phyloP scores from a whole-genome alignment of 2,888 invertebrate genomes.

The Orthosia gothica region DNA sequence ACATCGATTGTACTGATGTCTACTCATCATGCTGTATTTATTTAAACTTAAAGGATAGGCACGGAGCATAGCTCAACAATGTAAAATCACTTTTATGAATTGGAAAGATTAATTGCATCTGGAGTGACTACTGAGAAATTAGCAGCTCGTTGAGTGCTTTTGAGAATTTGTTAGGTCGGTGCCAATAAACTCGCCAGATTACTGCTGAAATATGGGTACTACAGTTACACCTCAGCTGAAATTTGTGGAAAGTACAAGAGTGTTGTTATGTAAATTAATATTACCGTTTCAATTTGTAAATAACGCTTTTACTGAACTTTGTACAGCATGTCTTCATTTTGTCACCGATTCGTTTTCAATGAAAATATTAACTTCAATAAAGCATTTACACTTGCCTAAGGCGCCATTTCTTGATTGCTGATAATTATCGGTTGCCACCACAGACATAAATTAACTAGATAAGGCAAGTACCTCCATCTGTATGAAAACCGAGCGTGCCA shows the following conservation, averaged over 20 bases:
- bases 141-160: no score
- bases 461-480: no score
- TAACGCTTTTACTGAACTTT: conserved; percentile 11
- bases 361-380: neutral
- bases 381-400: neutral
- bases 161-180: no score
- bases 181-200: no score
- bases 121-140: neutral
- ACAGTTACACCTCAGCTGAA: neutral
- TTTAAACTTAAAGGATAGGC: neutral
- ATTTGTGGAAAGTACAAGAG: neutral
- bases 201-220: no score
- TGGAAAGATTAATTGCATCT: neutral
- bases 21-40: neutral
- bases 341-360: conserved; percentile 28
- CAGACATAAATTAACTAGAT: no score
- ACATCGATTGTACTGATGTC: neutral
- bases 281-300: conserved; percentile 8
- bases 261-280: neutral
- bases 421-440: neutral
- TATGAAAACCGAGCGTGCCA: no score
- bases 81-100: neutral
- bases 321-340: conserved; percentile 10
- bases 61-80: neutral
- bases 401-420: neutral